Percentiles rank a stretch among this genome's conserved stretches.
phyloP scores from a whole-genome alignment of 2,888 invertebrate species.

The Drosophila tripunctata region DNA sequence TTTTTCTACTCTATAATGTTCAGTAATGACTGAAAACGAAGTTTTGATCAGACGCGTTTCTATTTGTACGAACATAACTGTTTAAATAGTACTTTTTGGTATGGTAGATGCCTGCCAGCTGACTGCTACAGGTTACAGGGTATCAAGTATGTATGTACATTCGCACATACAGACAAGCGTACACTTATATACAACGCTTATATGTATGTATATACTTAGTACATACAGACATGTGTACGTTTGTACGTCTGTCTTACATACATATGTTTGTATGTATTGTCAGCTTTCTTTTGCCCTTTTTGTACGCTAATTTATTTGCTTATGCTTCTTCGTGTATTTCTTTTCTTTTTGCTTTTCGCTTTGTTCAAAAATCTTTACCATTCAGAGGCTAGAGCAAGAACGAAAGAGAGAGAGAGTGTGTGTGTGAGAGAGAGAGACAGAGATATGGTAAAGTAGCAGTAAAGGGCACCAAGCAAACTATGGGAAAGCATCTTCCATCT shows the following conservation, averaged over 20 bases:
- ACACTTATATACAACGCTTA: neutral
- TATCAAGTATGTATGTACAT: neutral
- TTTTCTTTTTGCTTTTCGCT: conserved; percentile 39
- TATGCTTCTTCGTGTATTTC: conserved; percentile 35
- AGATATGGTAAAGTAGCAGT: neutral
- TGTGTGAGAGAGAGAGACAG: neutral
- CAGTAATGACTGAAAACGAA: too few relatives aligned
- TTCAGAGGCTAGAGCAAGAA: conserved; percentile 16
- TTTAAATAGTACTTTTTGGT: too few relatives aligned
- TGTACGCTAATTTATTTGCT: conserved; percentile 64
- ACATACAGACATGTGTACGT: neutral
- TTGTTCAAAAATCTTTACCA: conserved; percentile 31
- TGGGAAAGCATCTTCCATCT: conserved; percentile 38
- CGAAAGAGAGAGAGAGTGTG: neutral
- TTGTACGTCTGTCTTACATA: conserved; percentile 11
- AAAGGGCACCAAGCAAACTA: conserved; percentile 42
- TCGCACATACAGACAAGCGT: too few relatives aligned
- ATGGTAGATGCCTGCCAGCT: too few relatives aligned
- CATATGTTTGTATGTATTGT: conserved; percentile 11
- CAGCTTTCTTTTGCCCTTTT: conserved; percentile 44
- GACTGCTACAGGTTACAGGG: too few relatives aligned
- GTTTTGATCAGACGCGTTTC: too few relatives aligned
- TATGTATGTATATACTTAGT: neutral
- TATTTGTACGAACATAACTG: too few relatives aligned
- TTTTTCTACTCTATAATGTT: too few relatives aligned